These are phyloP conservation scores for Pelodiscus sinensis DNA, from an alignment of 2,113 vertebrate genomes.

Conservation along the genomic window DNA sequence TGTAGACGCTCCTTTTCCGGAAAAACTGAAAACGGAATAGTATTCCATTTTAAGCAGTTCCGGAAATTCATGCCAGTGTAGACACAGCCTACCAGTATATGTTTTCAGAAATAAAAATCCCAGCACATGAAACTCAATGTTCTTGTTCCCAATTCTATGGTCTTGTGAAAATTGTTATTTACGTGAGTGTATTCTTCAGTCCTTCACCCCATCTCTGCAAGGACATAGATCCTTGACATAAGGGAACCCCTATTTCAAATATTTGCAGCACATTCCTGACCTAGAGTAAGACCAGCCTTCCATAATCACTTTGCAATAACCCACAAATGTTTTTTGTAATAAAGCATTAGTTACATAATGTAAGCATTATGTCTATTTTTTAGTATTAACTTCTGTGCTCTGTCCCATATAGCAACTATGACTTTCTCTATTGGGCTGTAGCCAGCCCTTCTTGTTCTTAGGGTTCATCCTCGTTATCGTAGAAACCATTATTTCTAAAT, in stretches of 20 bases:
- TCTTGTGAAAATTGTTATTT: background rate
- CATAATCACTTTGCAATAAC: background rate
- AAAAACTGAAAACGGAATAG: no score
- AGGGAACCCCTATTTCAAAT: background rate
- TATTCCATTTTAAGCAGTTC: no score
- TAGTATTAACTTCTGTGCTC: background rate
- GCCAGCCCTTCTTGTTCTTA: background rate
- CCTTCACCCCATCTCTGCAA: background rate
- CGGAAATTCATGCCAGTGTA: no score
- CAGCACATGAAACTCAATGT: background rate
- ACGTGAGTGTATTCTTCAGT: background rate
- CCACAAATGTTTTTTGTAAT: background rate
- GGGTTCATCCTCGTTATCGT: background rate
- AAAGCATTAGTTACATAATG: background rate
- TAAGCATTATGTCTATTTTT: background rate
- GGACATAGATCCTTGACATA: background rate
- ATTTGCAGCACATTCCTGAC: background rate
- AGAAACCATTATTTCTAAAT: background rate
- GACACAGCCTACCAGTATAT: background rate
- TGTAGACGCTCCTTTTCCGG: no score
- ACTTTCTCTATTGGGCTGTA: background rate
- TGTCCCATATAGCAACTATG: background rate
- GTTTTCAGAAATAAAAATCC: background rate
- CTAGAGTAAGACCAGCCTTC: background rate
- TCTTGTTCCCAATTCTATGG: background rate